Conservation (phyloP, 2,888 invertebrate species). For the Platerodrilus igneus region DNA sequence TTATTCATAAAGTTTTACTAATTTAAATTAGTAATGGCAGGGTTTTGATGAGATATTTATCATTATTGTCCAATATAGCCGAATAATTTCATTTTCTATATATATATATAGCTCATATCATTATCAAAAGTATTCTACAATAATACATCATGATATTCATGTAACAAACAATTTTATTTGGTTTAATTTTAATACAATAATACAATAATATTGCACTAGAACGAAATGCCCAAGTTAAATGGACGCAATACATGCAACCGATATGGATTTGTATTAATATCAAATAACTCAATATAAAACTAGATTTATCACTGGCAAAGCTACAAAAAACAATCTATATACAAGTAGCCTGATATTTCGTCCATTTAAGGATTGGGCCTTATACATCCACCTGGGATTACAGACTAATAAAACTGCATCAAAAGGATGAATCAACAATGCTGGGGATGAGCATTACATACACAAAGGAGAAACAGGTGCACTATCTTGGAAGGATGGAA, state of each 20-base stretch:
- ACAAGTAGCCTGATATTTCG: constrained; percentile 45
- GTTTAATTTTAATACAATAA: constrained; percentile 50
- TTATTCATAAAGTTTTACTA: no score
- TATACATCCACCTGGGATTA: constrained; percentile 28
- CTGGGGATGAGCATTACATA: constrained; percentile 34
- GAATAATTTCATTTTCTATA: no score
- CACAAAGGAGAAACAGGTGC: constrained; percentile 39
- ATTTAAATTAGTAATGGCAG: no score
- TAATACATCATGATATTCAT: no score
- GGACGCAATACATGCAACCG: constrained; percentile 45
- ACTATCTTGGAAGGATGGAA: constrained; percentile 46
- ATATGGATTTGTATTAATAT: constrained; percentile 33
- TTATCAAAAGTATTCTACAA: no score
- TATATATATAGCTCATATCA: no score
- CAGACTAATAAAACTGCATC: constrained; percentile 41
- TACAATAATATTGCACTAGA: constrained; percentile 51
- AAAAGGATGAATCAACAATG: constrained; percentile 35
- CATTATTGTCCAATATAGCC: no score
- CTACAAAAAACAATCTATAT: constrained; percentile 45
- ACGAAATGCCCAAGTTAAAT: constrained; percentile 48
- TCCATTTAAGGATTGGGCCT: constrained; percentile 44
- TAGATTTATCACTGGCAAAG: constrained; percentile 39
- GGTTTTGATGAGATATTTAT: no score
- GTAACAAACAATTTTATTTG: constrained; percentile 51
- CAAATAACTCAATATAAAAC: constrained; percentile 23